Evolutionary conservation across 1,140 invertebrate species (phyloP), one percentile per base, ranked within the genome.

Genomic region (Drosophila nikananu): DNA sequence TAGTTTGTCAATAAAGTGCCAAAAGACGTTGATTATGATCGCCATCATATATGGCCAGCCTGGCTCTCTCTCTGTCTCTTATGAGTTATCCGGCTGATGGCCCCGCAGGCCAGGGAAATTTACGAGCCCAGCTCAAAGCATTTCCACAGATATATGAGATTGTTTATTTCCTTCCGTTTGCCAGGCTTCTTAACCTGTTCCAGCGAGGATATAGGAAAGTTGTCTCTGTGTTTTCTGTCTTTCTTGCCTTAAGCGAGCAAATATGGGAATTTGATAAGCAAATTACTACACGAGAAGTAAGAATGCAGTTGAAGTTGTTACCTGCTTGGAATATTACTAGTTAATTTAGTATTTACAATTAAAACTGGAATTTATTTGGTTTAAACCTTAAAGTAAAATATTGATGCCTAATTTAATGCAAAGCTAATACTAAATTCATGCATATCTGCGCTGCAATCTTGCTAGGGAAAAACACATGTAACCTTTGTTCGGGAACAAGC

Each of bases 1-100:
- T 87, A 87, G 84, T 87, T 87, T 87, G 84, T 87, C 84, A 89
- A 87, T 87, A 87, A 89, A 81, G 84, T 89, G 86, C 52, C 84
- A 78, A 86, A 86, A 87, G 84, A 87, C 78, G 84, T 89, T 89
- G 84, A 89, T 86, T 83, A 81, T 71, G 77, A 89, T 89, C 81
- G 61, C 51, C 71, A 35, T 67, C 23, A 77, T 77, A 77, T 77
- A 32, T 51, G 25, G 23, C 17, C 23, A 27, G 51, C 17, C 25
- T 30, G 49, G n/a, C 49, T 32, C 27, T 15, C 52, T 55, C 52
- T 39, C 48, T n/a, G n/a, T 46, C 68, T 46, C 68, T 72, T 80
- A 83, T 80, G 80, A 87, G 84, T 75, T 83, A 63, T 73, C 63
- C 57, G 61, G 62, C 73, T 81, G 71, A 74, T 78, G 77, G 66